phyloP scores from a whole-genome alignment of 2,113 vertebrate species.

The Upupa epops region DNA sequence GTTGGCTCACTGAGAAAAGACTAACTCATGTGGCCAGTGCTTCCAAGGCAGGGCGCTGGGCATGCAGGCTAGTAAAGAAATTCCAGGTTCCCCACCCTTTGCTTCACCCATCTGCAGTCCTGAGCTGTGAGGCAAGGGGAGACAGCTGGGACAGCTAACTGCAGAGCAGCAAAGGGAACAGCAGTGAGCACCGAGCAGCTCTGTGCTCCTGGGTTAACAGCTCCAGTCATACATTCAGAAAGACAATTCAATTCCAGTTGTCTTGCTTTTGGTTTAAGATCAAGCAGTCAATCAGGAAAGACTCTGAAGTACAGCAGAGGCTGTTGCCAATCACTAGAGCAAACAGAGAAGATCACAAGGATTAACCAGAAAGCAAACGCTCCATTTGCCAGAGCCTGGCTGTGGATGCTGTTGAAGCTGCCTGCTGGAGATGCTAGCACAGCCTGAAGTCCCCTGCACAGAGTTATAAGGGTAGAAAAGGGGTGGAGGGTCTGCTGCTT shows the following conservation, averaged over 20 bases:
- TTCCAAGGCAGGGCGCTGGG: neutral
- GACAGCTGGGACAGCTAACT: too few species aligned
- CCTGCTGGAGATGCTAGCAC: neutral
- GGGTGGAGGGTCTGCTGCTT: neutral
- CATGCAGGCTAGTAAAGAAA: neutral
- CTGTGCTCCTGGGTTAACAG: accelerated
- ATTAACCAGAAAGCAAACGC: accelerated
- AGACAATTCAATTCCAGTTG: neutral
- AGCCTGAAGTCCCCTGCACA: neutral
- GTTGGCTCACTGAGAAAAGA: neutral
- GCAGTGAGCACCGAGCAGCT: neutral
- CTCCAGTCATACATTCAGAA: neutral
- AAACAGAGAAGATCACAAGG: neutral
- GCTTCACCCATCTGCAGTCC: neutral
- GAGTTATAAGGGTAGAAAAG: neutral
- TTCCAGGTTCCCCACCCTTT: neutral
- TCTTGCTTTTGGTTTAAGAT: neutral
- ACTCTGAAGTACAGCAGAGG: neutral
- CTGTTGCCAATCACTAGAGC: neutral
- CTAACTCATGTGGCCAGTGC: accelerated
- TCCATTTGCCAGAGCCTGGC: neutral
- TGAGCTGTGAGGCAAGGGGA: neutral
- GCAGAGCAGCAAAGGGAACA: accelerated
- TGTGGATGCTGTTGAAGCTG: accelerated
- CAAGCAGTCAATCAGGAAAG: neutral